Evolutionary conservation across 2,797 vertebrate species (phyloP).

Genomic region (Pipistrellus nathusii): DNA sequence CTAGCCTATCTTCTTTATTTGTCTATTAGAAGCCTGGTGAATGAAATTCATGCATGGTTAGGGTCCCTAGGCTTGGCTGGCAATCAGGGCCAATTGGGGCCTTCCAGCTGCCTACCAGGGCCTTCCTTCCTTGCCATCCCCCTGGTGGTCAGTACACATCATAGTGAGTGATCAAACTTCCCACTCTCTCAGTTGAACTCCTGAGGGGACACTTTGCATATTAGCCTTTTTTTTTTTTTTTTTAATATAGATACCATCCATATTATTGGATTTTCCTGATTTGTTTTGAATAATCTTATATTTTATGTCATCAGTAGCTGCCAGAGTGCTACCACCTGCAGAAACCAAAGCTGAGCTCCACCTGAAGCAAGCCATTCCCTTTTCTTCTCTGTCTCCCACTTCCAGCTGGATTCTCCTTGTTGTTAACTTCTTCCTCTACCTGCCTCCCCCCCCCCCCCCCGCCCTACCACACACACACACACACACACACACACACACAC

Average conservation of each 20-base stretch:
- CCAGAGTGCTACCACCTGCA: not conserved
- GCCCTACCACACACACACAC: fast-evolving
- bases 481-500: too few relatives aligned
- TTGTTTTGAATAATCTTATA: not conserved
- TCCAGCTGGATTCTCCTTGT: not conserved
- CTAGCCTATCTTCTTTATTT: not conserved
- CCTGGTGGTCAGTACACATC: too few relatives aligned
- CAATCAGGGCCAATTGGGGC: too few relatives aligned
- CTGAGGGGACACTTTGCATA: too few relatives aligned
- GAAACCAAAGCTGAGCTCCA: not conserved
- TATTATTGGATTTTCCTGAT: not conserved
- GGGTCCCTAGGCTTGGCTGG: too few relatives aligned
- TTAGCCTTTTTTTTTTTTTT: too few relatives aligned
- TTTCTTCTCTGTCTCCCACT: not conserved
- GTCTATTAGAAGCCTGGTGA: not conserved
- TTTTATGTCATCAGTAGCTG: not conserved
- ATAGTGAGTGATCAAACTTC: too few relatives aligned
- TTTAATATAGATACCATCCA: not conserved
- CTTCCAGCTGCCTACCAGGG: too few relatives aligned
- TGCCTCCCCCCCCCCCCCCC: fast-evolving
- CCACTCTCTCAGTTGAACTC: too few relatives aligned
- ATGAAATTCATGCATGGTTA: too few relatives aligned
- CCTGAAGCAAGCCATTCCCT: not conserved
- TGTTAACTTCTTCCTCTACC: not conserved
- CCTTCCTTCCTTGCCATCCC: too few relatives aligned